A percentile compares a stretch with the other conserved stretches of the same genome.
phyloP scores from a whole-genome alignment of 2,113 vertebrate genomes.

The Passerina amoena region DNA sequence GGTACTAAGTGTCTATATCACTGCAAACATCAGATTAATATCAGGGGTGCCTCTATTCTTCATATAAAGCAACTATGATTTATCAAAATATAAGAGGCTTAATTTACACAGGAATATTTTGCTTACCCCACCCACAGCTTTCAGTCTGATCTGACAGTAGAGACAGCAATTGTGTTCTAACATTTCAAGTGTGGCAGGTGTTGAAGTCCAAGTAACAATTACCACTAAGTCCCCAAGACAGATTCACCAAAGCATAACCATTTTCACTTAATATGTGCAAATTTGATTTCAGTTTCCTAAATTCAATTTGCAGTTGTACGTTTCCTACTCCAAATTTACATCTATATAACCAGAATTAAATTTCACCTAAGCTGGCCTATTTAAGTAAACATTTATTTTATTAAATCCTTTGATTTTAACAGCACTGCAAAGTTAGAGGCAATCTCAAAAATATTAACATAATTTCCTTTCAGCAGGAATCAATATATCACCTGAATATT shows the following conservation, averaged over 20 bases:
- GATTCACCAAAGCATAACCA: neutral
- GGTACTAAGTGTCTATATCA: neutral
- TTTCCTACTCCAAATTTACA: neutral
- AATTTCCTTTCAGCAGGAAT: neutral
- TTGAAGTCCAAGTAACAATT: neutral
- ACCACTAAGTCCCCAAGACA: neutral
- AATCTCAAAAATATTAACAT: neutral
- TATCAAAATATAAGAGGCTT: neutral
- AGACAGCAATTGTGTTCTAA: neutral
- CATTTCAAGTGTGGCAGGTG: neutral
- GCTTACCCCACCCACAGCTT: neutral
- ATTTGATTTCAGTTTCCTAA: neutral
- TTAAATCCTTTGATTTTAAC: neutral
- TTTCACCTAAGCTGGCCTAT: neutral
- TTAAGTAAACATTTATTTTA: neutral
- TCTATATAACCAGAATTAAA: neutral
- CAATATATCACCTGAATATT: neutral
- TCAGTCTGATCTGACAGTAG: neutral
- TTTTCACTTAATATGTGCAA: neutral
- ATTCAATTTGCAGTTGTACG: neutral
- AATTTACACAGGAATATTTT: neutral
- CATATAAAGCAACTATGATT: neutral
- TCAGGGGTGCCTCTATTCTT: neutral
- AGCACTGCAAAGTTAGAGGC: neutral
- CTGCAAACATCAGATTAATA: neutral